Conservation (phyloP, 2,888 invertebrate genomes). For the Theodoxus fluviatilis region DNA sequence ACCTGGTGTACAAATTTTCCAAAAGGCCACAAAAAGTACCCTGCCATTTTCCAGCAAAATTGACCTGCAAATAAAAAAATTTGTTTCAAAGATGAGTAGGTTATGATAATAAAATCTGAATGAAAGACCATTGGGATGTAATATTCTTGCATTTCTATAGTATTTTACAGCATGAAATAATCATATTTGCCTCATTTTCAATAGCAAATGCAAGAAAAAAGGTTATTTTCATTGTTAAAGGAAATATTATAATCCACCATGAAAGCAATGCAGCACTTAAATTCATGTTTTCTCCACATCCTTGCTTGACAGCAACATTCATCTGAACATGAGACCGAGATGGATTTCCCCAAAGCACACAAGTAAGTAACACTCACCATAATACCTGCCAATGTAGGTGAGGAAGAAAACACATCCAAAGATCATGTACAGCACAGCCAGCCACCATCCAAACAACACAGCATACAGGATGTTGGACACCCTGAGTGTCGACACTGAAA, state of each 20-base stretch:
- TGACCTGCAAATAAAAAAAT: constrained; percentile 44
- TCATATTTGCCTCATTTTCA: too few relatives aligned
- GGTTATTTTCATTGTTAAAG: too few relatives aligned
- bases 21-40: constrained; percentile 62
- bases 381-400: constrained; percentile 49
- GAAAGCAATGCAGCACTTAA: too few relatives aligned
- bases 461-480: constrained; percentile 54
- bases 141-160: too few relatives aligned
- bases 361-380: constrained; percentile 52
- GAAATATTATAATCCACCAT: too few relatives aligned
- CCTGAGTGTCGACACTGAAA: constrained; percentile 47
- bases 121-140: too few relatives aligned
- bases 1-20: constrained; percentile 60
- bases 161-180: too few relatives aligned
- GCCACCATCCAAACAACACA: constrained; percentile 59
- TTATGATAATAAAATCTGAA: too few relatives aligned
- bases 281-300: too few relatives aligned
- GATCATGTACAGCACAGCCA: constrained; percentile 51
- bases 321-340: constrained; percentile 28
- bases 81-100: too few relatives aligned
- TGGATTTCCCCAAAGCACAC: constrained; percentile 9
- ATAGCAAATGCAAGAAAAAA: too few relatives aligned
- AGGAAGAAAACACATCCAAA: constrained; percentile 49
- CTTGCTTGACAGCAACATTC: too few relatives aligned
- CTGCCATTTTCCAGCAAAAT: constrained; percentile 53